Evolutionary conservation across 23 tunicate genomes (phyloP).

Genomic region (Botrylloides violaceus): DNA sequence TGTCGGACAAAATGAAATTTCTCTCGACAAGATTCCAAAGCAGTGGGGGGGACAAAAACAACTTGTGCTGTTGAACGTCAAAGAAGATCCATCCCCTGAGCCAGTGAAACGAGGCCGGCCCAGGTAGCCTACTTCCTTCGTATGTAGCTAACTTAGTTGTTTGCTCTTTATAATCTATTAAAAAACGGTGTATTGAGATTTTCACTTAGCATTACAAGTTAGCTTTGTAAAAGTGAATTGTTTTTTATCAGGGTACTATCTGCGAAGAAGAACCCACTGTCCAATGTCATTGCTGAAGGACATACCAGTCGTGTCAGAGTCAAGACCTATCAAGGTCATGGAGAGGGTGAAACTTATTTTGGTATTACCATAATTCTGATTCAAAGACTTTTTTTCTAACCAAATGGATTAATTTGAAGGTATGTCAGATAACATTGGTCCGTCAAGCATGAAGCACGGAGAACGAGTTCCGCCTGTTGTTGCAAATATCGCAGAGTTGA

Average conservation of each 20-base stretch:
- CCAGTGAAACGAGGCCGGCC: slow-evolving; percentile 18
- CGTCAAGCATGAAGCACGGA: slow-evolving; percentile 22
- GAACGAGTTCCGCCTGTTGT: slow-evolving; percentile 81
- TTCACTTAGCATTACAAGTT: too few species aligned
- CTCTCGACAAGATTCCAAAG: slow-evolving; percentile 13
- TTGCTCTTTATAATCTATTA: too few species aligned
- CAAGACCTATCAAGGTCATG: slow-evolving; percentile 26
- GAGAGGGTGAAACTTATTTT: slow-evolving; percentile 24
- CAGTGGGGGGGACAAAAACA: slow-evolving; percentile 22
- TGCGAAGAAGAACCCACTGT: background rate
- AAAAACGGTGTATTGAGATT: too few species aligned
- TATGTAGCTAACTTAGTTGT: too few species aligned
- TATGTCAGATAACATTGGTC: slow-evolving; percentile 77
- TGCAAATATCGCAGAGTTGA: slow-evolving; percentile 78
- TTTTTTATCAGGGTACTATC: slow-evolving; percentile 5
- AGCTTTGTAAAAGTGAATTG: background rate
- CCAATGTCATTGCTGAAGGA: slow-evolving; percentile 23
- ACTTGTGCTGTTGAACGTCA: slow-evolving; percentile 5
- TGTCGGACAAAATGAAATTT: slow-evolving; percentile 5
- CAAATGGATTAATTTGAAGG: slow-evolving; percentile 26
- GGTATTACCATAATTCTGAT: background rate
- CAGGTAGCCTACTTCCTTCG: too few species aligned
- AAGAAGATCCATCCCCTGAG: slow-evolving; percentile 2
- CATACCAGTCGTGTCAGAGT: slow-evolving; percentile 27
- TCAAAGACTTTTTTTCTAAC: background rate